phyloP scores from a whole-genome alignment of 2,113 vertebrate species.

The Rhagologus leucostigma region DNA sequence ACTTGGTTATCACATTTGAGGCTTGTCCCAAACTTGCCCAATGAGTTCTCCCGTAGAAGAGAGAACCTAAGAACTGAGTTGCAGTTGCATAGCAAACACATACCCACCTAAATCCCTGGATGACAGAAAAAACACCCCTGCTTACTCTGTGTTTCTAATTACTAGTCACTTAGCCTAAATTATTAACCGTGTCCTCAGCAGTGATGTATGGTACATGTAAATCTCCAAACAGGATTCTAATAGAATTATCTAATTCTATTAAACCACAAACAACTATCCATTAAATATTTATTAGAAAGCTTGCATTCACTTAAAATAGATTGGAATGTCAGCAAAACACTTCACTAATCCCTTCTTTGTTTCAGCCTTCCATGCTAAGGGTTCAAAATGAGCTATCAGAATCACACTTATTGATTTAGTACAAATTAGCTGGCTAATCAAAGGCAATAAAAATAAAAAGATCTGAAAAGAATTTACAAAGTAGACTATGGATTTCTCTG shows the following conservation, averaged over 20 bases:
- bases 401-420: constrained; percentile 65
- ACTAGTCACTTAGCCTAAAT: constrained; percentile 77
- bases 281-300: constrained; percentile 80
- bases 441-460: constrained; percentile 66
- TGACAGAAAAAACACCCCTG: constrained; percentile 15
- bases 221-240: constrained; percentile 74
- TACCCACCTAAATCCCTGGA: constrained; percentile 1
- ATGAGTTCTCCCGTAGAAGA: constrained; percentile 47
- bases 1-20: constrained; percentile 67
- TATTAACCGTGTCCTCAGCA: constrained; percentile 71
- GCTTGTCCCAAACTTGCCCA: constrained; percentile 57
- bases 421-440: constrained; percentile 71
- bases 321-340: constrained; percentile 66
- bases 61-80: constrained; percentile 7
- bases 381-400: constrained; percentile 61
- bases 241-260: constrained; percentile 82
- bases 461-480: constrained; percentile 57
- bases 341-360: constrained; percentile 28
- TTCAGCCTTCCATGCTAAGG: background rate
- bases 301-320: constrained; percentile 71
- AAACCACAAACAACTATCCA: constrained; percentile 73
- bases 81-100: background rate
- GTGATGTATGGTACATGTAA: constrained; percentile 72
- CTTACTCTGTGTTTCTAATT: constrained; percentile 73
- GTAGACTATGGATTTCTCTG: constrained; percentile 46